These are phyloP conservation scores for Hirtodrosophila confusa DNA, from an alignment of 2,888 invertebrate genomes.

Conservation along the genomic window DNA sequence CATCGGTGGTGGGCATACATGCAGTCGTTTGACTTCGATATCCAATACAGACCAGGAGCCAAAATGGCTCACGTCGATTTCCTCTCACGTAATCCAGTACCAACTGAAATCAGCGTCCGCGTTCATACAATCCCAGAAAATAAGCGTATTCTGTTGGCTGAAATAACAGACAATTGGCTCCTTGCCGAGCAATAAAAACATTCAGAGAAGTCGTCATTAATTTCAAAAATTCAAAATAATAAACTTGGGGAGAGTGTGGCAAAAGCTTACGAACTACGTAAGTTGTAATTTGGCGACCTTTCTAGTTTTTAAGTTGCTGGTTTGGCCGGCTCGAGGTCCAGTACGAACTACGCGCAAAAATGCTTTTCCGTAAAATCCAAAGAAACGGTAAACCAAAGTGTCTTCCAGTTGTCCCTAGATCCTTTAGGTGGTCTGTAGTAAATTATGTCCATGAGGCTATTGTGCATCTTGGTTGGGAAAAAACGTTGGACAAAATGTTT, in stretches of 20 bases:
- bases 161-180: constrained; percentile 20
- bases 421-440: no score
- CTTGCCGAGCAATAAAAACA: constrained; percentile 21
- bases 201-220: constrained; percentile 5
- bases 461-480: constrained; percentile 37
- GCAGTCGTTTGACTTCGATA: no score
- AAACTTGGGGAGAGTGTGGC: constrained; percentile 9
- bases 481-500: no score
- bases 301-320: no score
- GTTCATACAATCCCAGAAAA: no score
- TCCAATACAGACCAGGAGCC: no score
- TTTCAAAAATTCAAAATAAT: constrained; percentile 4
- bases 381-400: constrained; percentile 38
- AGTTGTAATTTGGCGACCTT: no score
- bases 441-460: constrained; percentile 34
- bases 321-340: no score
- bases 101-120: no score
- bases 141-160: constrained; percentile 10
- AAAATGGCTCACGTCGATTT: no score
- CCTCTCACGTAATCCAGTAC: no score
- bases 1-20: no score
- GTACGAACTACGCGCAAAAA: constrained; percentile 13
- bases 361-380: constrained; percentile 35
- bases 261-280: constrained; percentile 19
- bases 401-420: constrained; percentile 35